A percentile compares a stretch with the other conserved stretches of the same genome.
These are phyloP conservation scores for Nerophis lumbriciformis DNA, from an alignment of 2,113 vertebrate species.

Conservation along the genomic window DNA sequence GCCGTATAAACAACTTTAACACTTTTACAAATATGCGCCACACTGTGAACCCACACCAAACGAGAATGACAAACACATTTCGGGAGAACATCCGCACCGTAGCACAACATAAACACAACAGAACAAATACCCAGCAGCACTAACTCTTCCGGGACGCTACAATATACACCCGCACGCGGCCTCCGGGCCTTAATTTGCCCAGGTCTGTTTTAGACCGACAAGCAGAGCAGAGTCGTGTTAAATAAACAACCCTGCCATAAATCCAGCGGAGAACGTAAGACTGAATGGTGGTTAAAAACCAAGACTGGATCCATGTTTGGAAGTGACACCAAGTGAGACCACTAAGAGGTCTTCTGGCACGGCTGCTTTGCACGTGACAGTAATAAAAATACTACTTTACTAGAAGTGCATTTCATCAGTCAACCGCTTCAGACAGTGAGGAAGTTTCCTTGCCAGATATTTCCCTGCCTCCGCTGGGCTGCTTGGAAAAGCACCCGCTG, in stretches of 20 bases:
- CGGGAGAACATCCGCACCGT: too few relatives aligned
- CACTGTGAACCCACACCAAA: too few relatives aligned
- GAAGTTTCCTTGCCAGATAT: slow-evolving; percentile 16
- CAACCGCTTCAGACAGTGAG: slow-evolving; percentile 8
- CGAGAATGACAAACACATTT: too few relatives aligned
- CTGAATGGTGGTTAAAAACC: background rate
- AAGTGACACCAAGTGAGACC: slow-evolving; percentile 9
- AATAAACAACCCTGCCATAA: background rate
- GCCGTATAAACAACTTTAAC: too few relatives aligned
- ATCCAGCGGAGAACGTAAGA: background rate
- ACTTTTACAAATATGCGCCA: too few relatives aligned
- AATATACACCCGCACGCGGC: too few relatives aligned
- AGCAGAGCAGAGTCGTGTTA: background rate
- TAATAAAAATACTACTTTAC: slow-evolving; percentile 31
- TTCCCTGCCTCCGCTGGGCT: slow-evolving; percentile 14
- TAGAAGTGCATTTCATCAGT: slow-evolving; percentile 12
- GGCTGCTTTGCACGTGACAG: slow-evolving; percentile 3
- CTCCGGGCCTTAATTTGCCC: too few relatives aligned
- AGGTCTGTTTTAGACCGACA: background rate
- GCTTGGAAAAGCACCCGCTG: slow-evolving; percentile 3
- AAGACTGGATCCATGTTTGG: slow-evolving; percentile 8
- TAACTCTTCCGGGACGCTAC: too few relatives aligned
- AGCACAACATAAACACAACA: too few relatives aligned
- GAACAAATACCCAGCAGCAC: too few relatives aligned
- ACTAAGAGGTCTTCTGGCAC: slow-evolving; percentile 14